These are phyloP conservation scores for Chrysina gloriosa DNA, from an alignment of 2,888 invertebrate species.

Conservation along the genomic window DNA sequence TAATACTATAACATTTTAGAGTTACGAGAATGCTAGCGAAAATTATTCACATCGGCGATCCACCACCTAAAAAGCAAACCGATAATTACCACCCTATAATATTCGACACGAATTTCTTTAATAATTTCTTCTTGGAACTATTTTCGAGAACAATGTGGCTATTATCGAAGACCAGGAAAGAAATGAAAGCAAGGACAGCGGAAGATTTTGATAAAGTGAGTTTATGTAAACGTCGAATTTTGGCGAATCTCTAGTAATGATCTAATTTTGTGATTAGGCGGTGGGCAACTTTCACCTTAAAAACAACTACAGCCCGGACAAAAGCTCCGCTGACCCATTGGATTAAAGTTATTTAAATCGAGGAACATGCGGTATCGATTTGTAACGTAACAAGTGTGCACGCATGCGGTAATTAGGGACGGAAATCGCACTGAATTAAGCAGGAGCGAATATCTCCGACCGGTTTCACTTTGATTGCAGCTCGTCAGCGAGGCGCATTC, in stretches of 20 bases:
- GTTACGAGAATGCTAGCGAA: slow-evolving; percentile 59
- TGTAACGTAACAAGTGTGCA: too few species aligned
- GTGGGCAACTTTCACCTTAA: too few species aligned
- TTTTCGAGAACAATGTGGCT: slow-evolving; percentile 62
- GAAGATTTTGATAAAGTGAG: slow-evolving; percentile 60
- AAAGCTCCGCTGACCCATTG: too few species aligned
- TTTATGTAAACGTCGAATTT: neutral
- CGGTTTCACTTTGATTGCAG: too few species aligned
- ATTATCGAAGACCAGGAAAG: slow-evolving; percentile 60
- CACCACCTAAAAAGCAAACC: slow-evolving; percentile 52
- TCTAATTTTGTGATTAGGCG: too few species aligned
- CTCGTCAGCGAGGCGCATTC: too few species aligned
- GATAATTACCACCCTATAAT: slow-evolving; percentile 59
- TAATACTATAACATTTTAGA: slow-evolving; percentile 44
- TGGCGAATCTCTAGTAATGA: neutral
- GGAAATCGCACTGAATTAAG: too few species aligned
- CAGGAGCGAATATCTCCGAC: too few species aligned
- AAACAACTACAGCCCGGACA: too few species aligned
- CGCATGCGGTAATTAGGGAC: too few species aligned
- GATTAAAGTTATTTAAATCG: too few species aligned
- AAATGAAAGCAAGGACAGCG: slow-evolving; percentile 61
- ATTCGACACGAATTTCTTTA: slow-evolving; percentile 56
- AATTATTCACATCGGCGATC: slow-evolving; percentile 58
- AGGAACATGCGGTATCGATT: too few species aligned
- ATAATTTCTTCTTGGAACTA: slow-evolving; percentile 60